A percentile compares a stretch with the other conserved stretches of the same genome.
These are phyloP conservation scores for Sebastes hubbsi DNA, from an alignment of 2,797 vertebrate species.

Conservation along the genomic window DNA sequence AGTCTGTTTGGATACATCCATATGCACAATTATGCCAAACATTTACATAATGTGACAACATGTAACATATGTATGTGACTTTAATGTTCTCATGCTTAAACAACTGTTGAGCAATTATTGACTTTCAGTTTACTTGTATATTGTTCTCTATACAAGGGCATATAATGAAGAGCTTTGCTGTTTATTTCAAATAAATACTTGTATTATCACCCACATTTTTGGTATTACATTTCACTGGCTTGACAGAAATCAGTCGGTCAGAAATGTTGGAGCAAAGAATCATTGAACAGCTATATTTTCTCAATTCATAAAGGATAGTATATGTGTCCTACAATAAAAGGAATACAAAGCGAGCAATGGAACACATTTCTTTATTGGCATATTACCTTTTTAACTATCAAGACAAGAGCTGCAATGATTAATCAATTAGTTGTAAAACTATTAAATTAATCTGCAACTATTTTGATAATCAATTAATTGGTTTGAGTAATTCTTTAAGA, in stretches of 20 bases:
- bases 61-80: too few relatives aligned
- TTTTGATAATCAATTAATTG: too few relatives aligned
- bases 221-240: background rate
- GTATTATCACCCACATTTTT: background rate
- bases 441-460: too few relatives aligned
- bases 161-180: background rate
- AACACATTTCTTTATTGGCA: background rate
- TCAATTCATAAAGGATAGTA: background rate
- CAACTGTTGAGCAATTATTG: too few relatives aligned
- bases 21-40: background rate
- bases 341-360: background rate
- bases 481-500: too few relatives aligned
- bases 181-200: background rate
- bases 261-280: background rate
- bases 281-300: background rate
- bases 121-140: background rate
- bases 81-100: too few relatives aligned
- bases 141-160: background rate
- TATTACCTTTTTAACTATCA: background rate
- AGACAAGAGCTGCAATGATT: background rate
- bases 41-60: background rate
- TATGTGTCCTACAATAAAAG: background rate
- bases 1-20: background rate
- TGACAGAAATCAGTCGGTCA: background rate
- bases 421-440: too few relatives aligned